phyloP scores from a whole-genome alignment of 2,888 invertebrate species.

The Coremacera marginata region DNA sequence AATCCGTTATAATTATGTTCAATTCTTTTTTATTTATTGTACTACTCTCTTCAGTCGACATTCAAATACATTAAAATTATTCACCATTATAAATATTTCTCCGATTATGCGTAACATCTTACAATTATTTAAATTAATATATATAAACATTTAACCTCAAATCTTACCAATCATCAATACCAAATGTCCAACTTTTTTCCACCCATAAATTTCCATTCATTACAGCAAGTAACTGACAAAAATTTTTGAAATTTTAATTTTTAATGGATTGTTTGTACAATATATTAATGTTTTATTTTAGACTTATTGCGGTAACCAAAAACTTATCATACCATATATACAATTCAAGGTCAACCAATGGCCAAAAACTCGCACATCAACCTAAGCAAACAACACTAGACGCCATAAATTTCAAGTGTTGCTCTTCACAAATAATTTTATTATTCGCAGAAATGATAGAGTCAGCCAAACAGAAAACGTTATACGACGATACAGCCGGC shows the following conservation, averaged over 20 bases:
- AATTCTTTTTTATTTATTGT: too few species aligned
- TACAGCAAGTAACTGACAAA: not conserved
- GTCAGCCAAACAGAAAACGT: not conserved
- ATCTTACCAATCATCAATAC: too few species aligned
- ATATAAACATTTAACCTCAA: too few species aligned
- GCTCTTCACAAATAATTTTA: conserved; percentile 24
- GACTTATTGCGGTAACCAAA: not conserved
- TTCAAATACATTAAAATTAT: too few species aligned
- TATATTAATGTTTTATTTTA: not conserved
- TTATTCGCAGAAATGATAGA: conserved; percentile 13
- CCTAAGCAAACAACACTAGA: not conserved
- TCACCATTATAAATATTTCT: too few species aligned
- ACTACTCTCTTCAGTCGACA: too few species aligned
- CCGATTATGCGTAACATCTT: too few species aligned
- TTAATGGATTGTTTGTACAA: not conserved
- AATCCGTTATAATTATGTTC: too few species aligned
- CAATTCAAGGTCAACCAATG: conserved; percentile 12
- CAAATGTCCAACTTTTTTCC: not conserved
- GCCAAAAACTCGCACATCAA: conserved; percentile 2
- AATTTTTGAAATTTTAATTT: not conserved
- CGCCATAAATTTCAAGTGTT: conserved; percentile 19
- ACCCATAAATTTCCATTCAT: not conserved
- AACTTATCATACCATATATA: not conserved
- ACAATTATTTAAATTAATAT: too few species aligned
- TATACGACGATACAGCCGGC: not conserved